A percentile compares a stretch with the other conserved stretches of the same genome.
Conservation (phyloP, 2,113 vertebrate species). For the Panthera uncia region DNA sequence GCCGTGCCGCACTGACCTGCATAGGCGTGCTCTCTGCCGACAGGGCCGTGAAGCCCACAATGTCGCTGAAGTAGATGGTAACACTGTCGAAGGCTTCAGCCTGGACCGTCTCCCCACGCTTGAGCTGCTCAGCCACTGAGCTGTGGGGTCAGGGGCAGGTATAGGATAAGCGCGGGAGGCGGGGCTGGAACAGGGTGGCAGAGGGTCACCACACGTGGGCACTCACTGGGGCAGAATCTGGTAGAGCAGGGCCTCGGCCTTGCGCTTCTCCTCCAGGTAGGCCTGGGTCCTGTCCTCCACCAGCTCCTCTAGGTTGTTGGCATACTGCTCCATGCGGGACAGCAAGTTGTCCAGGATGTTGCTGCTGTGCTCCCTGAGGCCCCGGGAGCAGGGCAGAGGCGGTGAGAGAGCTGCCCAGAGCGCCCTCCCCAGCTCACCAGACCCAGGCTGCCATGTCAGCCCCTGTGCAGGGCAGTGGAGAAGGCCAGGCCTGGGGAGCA, state of each 20-base stretch:
- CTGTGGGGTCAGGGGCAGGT: conserved; percentile 74
- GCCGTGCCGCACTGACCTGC: conserved; percentile 77
- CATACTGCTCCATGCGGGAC: conserved; percentile 96
- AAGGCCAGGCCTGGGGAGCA: not conserved
- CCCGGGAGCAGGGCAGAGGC: fast-evolving
- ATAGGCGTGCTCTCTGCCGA: conserved; percentile 94
- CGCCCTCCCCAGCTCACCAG: not conserved
- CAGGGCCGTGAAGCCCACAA: conserved; percentile 93
- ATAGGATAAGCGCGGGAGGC: not conserved
- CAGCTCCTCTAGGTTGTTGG: conserved; percentile 97
- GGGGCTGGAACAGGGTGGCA: fast-evolving
- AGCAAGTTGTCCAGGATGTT: conserved; percentile 97
- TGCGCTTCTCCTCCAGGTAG: conserved; percentile 96
- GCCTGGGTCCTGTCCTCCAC: conserved; percentile 96
- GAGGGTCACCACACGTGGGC: fast-evolving
- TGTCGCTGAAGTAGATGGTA: conserved; percentile 97
- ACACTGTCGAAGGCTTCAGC: conserved; percentile 95
- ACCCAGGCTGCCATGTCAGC: not conserved
- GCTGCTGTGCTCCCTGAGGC: conserved; percentile 89
- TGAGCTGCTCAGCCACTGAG: conserved; percentile 94
- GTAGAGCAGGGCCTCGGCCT: conserved; percentile 95
- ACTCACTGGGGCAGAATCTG: conserved; percentile 98
- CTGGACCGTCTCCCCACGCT: conserved; percentile 92
- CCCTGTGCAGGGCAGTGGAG: not conserved
- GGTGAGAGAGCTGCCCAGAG: not conserved